These are phyloP conservation scores for Isichthys henryi DNA, from an alignment of 2,113 vertebrate species.

Conservation along the genomic window DNA sequence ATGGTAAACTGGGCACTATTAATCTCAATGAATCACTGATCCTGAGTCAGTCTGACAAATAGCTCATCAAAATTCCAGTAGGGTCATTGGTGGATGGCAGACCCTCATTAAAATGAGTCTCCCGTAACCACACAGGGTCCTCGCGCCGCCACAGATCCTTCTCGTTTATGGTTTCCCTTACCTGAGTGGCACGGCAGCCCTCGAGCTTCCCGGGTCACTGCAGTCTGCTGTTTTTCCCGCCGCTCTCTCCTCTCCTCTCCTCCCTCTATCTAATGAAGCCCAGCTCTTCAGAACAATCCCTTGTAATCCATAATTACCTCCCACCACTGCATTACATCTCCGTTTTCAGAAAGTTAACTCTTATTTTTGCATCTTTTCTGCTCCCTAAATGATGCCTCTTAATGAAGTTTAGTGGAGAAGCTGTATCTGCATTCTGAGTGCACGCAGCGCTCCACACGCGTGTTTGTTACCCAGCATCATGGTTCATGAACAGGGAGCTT, in stretches of 20 bases:
- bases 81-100: constrained; percentile 16
- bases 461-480: background rate
- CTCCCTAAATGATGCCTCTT: background rate
- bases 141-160: background rate
- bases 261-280: constrained; percentile 14
- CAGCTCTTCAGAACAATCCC: background rate
- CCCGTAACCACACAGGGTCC: background rate
- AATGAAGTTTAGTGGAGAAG: background rate
- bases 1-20: background rate
- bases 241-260: background rate
- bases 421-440: background rate
- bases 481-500: background rate
- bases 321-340: background rate
- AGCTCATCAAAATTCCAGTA: constrained; percentile 24
- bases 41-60: constrained; percentile 16
- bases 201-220: background rate
- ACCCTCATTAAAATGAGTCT: constrained; percentile 27
- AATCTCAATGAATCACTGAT: constrained; percentile 10
- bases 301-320: constrained; percentile 7
- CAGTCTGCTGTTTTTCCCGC: background rate
- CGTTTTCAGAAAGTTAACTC: background rate
- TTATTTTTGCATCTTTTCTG: background rate
- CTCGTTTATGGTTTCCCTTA: background rate
- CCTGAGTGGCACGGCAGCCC: background rate
- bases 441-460: background rate